A percentile compares a stretch with the other conserved stretches of the same genome.
These are phyloP conservation scores for Artemia sinica DNA, from an alignment of 2,888 invertebrate species.

Conservation along the genomic window DNA sequence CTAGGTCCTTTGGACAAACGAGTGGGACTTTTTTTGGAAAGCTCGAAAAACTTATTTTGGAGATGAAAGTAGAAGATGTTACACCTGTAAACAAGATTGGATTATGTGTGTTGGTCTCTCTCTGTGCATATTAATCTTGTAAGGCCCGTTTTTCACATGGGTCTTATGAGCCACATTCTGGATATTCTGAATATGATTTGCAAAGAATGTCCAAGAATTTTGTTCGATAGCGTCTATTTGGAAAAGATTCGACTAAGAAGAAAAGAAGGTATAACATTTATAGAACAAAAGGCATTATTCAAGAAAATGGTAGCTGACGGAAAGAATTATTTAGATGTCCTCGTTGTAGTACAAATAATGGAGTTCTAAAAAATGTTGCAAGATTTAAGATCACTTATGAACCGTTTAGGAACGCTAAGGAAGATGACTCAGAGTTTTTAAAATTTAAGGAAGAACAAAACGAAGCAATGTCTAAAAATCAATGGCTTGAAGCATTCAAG, in stretches of 20 bases:
- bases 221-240: not conserved
- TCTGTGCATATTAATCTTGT: conserved; percentile 90
- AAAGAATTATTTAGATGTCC: conserved; percentile 68
- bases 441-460: conserved; percentile 14
- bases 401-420: conserved; percentile 52
- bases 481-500: conserved; percentile 53
- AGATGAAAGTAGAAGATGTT: conserved; percentile 52
- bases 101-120: conserved; percentile 95
- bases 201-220: conserved; percentile 43
- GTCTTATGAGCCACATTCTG: conserved; percentile 80
- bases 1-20: not conserved
- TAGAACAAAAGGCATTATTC: conserved; percentile 65
- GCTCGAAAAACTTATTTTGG: not conserved
- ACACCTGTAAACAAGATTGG: conserved; percentile 77
- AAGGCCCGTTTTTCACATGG: conserved; percentile 89
- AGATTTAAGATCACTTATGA: conserved; percentile 83
- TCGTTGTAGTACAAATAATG: conserved; percentile 66
- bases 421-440: not conserved
- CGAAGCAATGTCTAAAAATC: conserved; percentile 48
- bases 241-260: conserved; percentile 37
- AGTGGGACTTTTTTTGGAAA: not conserved
- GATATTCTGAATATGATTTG: conserved; percentile 87
- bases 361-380: conserved; percentile 77
- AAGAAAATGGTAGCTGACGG: conserved; percentile 67
- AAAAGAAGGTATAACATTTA: conserved; percentile 66